These are phyloP conservation scores for Agapostemon virescens DNA, from an alignment of 2,888 invertebrate genomes.

Conservation along the genomic window DNA sequence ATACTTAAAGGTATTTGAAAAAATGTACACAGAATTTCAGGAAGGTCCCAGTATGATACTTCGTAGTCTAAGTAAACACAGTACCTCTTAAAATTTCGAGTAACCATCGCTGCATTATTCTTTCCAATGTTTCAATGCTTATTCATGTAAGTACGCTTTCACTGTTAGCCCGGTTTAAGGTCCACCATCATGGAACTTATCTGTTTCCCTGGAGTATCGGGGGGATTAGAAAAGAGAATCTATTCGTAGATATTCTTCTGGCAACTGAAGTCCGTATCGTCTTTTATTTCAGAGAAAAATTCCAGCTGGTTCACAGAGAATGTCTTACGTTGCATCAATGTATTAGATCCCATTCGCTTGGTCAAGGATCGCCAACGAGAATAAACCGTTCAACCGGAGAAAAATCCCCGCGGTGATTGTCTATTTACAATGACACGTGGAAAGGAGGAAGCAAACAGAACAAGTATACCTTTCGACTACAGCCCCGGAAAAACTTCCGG, in stretches of 20 bases:
- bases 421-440: slow-evolving; percentile 18
- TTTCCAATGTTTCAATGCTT: slow-evolving; percentile 12
- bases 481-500: slow-evolving; percentile 13
- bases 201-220: slow-evolving; percentile 45
- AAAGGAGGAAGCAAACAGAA: not conserved
- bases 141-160: slow-evolving; percentile 2
- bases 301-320: slow-evolving; percentile 7
- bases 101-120: not conserved
- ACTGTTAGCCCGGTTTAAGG: slow-evolving; percentile 3
- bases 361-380: slow-evolving; percentile 25
- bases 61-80: not conserved
- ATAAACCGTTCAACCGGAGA: slow-evolving; percentile 27
- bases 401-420: slow-evolving; percentile 33
- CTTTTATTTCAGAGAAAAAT: slow-evolving; percentile 27
- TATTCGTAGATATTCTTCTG: slow-evolving; percentile 12
- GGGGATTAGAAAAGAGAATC: slow-evolving; percentile 49
- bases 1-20: not conserved
- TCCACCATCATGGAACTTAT: slow-evolving; percentile 37
- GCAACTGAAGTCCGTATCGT: slow-evolving; percentile 30
- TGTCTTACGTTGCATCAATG: slow-evolving; percentile 42
- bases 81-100: not conserved
- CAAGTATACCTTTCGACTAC: not conserved
- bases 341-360: slow-evolving; percentile 30
- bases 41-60: not conserved
- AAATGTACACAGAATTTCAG: not conserved